Percentiles rank a stretch among this genome's conserved stretches.
Conservation (phyloP, 2,888 invertebrate species). For the Trileptium ribeirensis region DNA sequence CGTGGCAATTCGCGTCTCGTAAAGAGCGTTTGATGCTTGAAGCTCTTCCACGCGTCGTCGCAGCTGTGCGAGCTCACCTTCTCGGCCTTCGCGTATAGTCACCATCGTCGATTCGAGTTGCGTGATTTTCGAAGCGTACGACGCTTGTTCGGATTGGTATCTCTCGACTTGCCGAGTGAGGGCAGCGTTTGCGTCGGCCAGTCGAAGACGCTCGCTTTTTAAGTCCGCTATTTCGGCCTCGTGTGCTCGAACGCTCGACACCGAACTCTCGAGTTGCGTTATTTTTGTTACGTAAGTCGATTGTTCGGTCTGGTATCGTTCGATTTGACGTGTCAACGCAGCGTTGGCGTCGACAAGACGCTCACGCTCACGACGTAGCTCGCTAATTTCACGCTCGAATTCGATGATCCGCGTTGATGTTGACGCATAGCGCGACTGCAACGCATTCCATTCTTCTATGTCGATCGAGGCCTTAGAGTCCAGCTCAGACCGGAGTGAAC, state of each 20-base stretch:
- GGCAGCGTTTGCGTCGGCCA: no score
- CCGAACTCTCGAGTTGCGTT: neutral
- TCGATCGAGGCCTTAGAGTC: neutral
- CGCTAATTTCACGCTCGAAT: neutral
- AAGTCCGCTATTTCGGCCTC: no score
- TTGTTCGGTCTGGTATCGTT: neutral
- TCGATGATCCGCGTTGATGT: neutral
- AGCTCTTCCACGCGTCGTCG: neutral
- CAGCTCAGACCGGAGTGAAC: neutral
- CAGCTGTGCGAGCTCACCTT: neutral
- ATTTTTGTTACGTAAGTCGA: neutral
- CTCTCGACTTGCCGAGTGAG: no score
- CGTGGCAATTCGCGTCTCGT: neutral
- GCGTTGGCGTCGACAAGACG: neutral
- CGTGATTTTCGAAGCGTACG: no score
- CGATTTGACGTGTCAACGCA: neutral
- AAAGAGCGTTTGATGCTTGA: neutral
- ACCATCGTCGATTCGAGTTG: neutral
- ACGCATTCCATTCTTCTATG: neutral
- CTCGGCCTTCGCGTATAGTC: no score
- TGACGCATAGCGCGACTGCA: neutral
- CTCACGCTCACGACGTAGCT: neutral
- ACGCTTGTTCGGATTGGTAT: no score
- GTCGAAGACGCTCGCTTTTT: no score
- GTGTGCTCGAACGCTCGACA: no score